Evolutionary conservation across 92 coral and sea anemone species (phyloP), one percentile per base, ranked within the genome.

Genomic region (Porites evermanni): DNA sequence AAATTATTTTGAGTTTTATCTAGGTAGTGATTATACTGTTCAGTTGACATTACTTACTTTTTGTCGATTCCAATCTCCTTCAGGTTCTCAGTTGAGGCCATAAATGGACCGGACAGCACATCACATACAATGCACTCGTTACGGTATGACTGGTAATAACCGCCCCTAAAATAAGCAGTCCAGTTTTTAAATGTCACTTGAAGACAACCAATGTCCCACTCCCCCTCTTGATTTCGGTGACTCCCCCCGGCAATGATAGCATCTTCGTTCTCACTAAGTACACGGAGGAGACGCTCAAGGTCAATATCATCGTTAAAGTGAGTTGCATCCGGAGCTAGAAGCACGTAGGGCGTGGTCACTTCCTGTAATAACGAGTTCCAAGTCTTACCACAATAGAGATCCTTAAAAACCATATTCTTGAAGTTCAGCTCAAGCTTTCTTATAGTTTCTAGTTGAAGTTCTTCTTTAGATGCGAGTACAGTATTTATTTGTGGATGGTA

Each of bases 151-250:
- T 72, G 86, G 80, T 93, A 95, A 66, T 97, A 97, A 9, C 99
- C 99, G 2, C 93, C 96, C 76, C 89, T 89, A 61, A 89, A 88
- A 19, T 81, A 83, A 72, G 93, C 83, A 6, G 99, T 97, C 95
- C 98, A 97, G 82, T 97, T 95, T 74, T 88, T 84, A 51, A 97
- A 88, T 20, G 86, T 78, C 21, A 96, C 90, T 75, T 97, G 99
- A 59, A 89, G 92, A 67, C 99, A 97, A 3, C 99, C 99, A 44
- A 97, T 93, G 75, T 89, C 96, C 99, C 99, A 97, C 77, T 91
- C 85, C 17, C 98, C 99, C 14, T 79, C 79, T 80, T 87, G 94
- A 64, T 89, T 86, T 44, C 98, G 95, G 80, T 93, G 89, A 18
- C 97, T 92, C 18, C 98, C 99, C 12, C 98, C 96, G 47, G 95